These are phyloP conservation scores for Uloborus plumipes DNA, from an alignment of 2,888 invertebrate species.

Conservation along the genomic window DNA sequence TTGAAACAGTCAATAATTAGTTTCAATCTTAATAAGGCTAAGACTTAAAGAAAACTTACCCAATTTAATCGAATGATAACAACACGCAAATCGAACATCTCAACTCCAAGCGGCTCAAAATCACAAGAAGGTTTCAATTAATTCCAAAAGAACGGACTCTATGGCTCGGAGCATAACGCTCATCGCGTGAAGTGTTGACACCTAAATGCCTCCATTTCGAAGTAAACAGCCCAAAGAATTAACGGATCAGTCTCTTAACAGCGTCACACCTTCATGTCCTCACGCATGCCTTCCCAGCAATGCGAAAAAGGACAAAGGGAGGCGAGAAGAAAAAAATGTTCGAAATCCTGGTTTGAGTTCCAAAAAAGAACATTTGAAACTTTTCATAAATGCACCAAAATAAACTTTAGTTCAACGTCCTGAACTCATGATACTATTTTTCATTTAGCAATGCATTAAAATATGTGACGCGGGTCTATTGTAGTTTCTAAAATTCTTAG, in stretches of 20 bases:
- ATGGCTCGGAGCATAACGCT: neutral
- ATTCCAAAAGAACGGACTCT: neutral
- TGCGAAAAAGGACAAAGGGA: neutral
- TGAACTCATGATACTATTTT: too few species aligned
- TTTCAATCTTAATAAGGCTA: constrained; percentile 3
- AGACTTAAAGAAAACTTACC: neutral
- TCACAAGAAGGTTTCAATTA: neutral
- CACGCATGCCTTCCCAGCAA: constrained; percentile 6
- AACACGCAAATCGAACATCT: neutral
- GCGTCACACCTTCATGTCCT: neutral
- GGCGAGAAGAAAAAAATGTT: too few species aligned
- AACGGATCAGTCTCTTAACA: neutral
- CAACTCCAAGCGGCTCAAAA: neutral
- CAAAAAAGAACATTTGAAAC: too few species aligned
- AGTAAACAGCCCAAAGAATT: neutral
- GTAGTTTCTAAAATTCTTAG: too few species aligned
- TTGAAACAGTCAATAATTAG: constrained; percentile 13
- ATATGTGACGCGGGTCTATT: too few species aligned
- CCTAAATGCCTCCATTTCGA: too few species aligned
- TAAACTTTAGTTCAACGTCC: too few species aligned
- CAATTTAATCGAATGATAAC: neutral
- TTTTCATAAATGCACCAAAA: too few species aligned
- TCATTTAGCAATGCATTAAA: too few species aligned
- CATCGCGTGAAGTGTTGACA: too few species aligned
- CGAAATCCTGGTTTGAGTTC: too few species aligned